Evolutionary conservation across 2,113 vertebrate species (phyloP), one percentile per base, ranked within the genome.

Genomic region (Castor canadensis): DNA sequence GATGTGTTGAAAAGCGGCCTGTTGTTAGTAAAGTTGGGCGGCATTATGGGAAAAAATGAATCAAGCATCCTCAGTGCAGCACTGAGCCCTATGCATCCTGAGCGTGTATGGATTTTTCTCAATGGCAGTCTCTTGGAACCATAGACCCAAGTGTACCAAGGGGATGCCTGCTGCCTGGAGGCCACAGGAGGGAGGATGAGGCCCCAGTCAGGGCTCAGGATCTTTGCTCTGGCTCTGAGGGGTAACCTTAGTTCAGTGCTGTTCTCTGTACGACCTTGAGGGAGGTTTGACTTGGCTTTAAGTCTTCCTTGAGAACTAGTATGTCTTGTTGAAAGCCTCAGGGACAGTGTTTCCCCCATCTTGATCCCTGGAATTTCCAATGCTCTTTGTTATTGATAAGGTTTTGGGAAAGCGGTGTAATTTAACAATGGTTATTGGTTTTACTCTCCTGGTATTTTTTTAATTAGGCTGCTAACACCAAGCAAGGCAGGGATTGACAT

Each of bases 351-450:
- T 69, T 30, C 1, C 2, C 58, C 40, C 35, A 58, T 88, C 62
- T 58, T 24, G 20, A 91, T 80, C 52, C n/a, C 60, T 94, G 40
- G 75, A 24, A 40, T 96, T 90, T 87, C 26, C 76, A 84, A 16
- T 66, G 67, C 62, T 94, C 64, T 95, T 95, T 22, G 6, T 69
- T 95, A 60, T 96, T 79, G 83, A 89, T 87, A 75, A 95, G 69
- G 64, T 75, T 96, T 94, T 80, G 73, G 80, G 69, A 92, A 81
- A 95, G 67, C 62, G 47, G 60, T 88, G 60, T 85, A 94, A 89
- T 95, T 95, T 95, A 95, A 93, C 89, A 77, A 79, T 82, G 40
- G 47, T 88, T 96, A 89, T 94, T 91, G 67, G 87, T 69, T 94
- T 95, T 94, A 69, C 30, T 96, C 66, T 81, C 64, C 47, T 67